phyloP scores from a whole-genome alignment of 2,797 vertebrate genomes.

The Rallus crepitans region DNA sequence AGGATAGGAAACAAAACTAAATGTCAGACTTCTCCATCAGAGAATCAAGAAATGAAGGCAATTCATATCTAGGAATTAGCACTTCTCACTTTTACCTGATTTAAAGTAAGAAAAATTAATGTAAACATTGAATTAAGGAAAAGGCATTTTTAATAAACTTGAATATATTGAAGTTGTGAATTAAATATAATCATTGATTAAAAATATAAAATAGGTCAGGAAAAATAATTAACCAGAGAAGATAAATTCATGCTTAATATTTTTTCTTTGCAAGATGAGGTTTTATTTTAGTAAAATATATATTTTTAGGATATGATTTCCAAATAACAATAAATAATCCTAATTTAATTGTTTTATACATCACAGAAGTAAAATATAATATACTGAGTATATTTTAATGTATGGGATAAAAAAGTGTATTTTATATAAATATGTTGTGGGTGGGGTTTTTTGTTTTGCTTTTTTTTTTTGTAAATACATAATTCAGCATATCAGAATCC shows the following conservation, averaged over 20 bases:
- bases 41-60: not conserved
- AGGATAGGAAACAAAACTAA: not conserved
- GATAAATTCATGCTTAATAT: not conserved
- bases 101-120: constrained; percentile 16
- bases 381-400: not conserved
- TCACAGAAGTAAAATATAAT: not conserved
- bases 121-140: constrained; percentile 49
- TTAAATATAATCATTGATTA: constrained; percentile 59
- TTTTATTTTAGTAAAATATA: not conserved
- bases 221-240: constrained; percentile 30
- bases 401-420: not conserved
- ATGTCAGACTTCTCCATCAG: not conserved
- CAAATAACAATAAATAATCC: not conserved
- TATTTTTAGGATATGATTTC: not conserved
- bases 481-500: not conserved
- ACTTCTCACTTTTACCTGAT: not conserved
- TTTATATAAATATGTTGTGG: not conserved
- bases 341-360: not conserved
- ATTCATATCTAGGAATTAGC: not conserved
- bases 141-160: constrained; percentile 33
- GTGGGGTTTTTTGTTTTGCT: no score
- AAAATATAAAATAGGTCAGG: constrained; percentile 13
- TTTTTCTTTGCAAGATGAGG: not conserved
- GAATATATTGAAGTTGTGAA: constrained; percentile 33
- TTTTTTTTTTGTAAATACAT: not conserved